phyloP scores from a whole-genome alignment of 1,140 invertebrate genomes.

The Phenacoccus solenopsis region DNA sequence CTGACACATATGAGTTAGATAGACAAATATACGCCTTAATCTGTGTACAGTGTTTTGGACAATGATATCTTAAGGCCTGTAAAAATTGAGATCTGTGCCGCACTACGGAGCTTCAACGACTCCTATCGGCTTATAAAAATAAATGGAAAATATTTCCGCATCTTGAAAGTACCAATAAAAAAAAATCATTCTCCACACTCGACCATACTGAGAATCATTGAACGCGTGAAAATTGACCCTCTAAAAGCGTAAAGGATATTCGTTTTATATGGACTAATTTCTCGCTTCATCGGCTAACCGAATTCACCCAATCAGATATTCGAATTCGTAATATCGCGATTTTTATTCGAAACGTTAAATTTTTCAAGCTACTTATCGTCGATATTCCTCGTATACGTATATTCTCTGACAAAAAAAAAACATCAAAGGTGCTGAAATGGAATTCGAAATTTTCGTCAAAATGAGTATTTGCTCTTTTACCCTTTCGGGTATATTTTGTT shows the following conservation, averaged over 20 bases:
- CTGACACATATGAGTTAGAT: too few species aligned
- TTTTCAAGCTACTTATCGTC: neutral
- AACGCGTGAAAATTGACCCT: constrained; percentile 6
- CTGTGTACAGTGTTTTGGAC: too few species aligned
- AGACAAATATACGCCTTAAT: too few species aligned
- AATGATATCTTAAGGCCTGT: too few species aligned
- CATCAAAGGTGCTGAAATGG: neutral
- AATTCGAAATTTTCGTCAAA: neutral
- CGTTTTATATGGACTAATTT: constrained; percentile 14
- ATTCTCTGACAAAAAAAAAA: too few species aligned
- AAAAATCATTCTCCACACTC: neutral
- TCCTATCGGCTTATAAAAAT: too few species aligned
- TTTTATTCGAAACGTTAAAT: neutral
- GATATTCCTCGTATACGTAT: neutral
- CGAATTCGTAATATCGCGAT: neutral
- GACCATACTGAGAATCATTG: neutral
- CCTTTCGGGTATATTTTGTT: too few species aligned
- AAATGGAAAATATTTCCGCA: too few species aligned
- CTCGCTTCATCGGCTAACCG: constrained; percentile 10
- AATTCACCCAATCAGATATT: constrained; percentile 1
- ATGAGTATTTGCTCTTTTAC: too few species aligned
- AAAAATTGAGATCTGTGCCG: too few species aligned
- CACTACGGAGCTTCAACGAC: too few species aligned
- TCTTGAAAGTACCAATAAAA: too few species aligned
- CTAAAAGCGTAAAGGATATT: neutral